These are phyloP conservation scores for Eucidaris tribuloides DNA, from an alignment of 35 echinoderm and acorn worm genomes.

Conservation along the genomic window DNA sequence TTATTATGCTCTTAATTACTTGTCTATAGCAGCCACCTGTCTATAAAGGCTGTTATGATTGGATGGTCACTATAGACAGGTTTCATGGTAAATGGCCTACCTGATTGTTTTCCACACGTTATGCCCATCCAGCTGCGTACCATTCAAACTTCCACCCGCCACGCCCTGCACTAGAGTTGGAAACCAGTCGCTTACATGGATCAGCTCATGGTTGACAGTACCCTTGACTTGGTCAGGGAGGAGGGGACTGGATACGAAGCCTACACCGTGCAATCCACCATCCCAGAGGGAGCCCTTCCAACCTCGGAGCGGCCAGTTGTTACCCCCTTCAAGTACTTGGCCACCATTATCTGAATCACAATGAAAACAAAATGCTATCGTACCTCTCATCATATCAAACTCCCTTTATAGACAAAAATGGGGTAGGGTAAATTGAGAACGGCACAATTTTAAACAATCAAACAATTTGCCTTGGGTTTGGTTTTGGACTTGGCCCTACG, in stretches of 20 bases:
- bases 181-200: slow-evolving; percentile 76
- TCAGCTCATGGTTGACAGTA: slow-evolving; percentile 25
- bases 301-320: slow-evolving; percentile 70
- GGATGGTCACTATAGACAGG: no score
- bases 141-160: slow-evolving; percentile 19
- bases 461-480: no score
- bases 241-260: slow-evolving; percentile 58
- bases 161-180: slow-evolving; percentile 56
- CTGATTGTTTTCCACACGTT: slow-evolving; percentile 60
- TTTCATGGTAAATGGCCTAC: neutral
- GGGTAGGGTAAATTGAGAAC: no score
- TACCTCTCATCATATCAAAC: no score
- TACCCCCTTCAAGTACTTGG: neutral
- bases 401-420: no score
- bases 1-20: no score
- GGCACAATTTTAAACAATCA: no score
- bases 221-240: slow-evolving; percentile 11
- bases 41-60: no score
- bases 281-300: slow-evolving; percentile 59
- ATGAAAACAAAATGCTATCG: no score
- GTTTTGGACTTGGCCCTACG: no score
- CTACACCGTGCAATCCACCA: slow-evolving; percentile 61
- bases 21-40: no score
- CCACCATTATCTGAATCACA: slow-evolving; percentile 66
- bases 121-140: slow-evolving; percentile 51